Conservation (phyloP, 2,113 vertebrate genomes). For the Chionomys nivalis region DNA sequence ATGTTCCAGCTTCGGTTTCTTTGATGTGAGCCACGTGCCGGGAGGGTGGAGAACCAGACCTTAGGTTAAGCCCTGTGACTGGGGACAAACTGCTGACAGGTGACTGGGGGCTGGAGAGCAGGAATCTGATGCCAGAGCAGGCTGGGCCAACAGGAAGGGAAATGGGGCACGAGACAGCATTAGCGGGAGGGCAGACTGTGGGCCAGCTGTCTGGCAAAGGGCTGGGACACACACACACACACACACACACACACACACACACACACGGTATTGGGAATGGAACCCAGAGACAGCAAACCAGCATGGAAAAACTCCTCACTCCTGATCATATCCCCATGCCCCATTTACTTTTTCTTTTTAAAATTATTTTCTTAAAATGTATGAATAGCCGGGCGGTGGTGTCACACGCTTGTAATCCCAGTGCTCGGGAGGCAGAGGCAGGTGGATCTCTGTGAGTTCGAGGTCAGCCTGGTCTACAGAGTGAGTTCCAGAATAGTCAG, state of each 20-base stretch:
- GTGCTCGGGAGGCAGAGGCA: not conserved
- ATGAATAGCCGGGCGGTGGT: not conserved
- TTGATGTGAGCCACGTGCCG: not conserved
- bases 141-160: not conserved
- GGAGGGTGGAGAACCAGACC: not conserved
- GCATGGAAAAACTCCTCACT: not conserved
- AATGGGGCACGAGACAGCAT: not conserved
- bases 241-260: not conserved
- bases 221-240: not conserved
- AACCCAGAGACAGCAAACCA: not conserved
- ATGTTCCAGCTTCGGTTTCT: not conserved
- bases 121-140: not conserved
- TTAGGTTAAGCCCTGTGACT: not conserved
- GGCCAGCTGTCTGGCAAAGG: no score
- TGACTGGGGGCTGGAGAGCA: not conserved
- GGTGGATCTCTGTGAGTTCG: not conserved
- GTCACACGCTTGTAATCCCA: not conserved
- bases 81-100: not conserved
- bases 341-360: not conserved
- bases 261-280: not conserved
- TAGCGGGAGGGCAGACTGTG: not conserved
- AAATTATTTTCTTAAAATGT: not conserved
- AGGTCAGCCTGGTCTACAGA: not conserved
- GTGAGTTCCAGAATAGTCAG: not conserved
- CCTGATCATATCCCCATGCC: not conserved